Evolutionary conservation across 1,140 invertebrate species (phyloP).

Genomic region (Drosophila nannoptera): DNA sequence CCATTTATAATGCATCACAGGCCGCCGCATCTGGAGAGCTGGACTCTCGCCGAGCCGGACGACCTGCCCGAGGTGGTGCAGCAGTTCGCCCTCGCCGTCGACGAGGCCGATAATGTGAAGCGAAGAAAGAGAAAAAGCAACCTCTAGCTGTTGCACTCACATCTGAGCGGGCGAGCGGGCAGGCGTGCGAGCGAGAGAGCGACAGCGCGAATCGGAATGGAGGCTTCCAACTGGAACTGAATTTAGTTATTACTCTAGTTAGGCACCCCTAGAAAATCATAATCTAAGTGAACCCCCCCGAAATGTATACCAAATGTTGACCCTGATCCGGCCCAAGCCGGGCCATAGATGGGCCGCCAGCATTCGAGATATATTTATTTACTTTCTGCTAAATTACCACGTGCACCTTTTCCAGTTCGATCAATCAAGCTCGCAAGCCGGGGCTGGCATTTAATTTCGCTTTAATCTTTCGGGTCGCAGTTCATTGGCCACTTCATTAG

Average conservation of each 20-base stretch:
- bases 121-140: conserved; percentile 75
- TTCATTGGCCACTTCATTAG: conserved; percentile 77
- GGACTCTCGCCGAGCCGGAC: conserved; percentile 49
- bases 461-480: conserved; percentile 72
- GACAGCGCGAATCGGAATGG: not conserved
- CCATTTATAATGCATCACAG: conserved; percentile 80
- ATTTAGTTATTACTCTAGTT: conserved; percentile 1
- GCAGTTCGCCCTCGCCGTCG: conserved; percentile 59
- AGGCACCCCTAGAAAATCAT: not conserved
- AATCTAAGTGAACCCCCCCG: not conserved
- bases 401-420: conserved; percentile 65
- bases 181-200: not conserved
- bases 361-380: conserved; percentile 3
- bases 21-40: conserved; percentile 63
- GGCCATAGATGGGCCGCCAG: not conserved
- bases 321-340: no score
- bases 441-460: conserved; percentile 68
- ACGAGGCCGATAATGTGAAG: conserved; percentile 68
- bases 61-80: conserved; percentile 43
- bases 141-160: conserved; percentile 71
- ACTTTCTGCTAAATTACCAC: conserved; percentile 17
- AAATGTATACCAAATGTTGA: not conserved
- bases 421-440: conserved; percentile 71
- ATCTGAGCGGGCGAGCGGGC: conserved; percentile 30
- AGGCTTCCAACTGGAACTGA: not conserved